These are phyloP conservation scores for Sinelater perroti DNA, from an alignment of 2,888 invertebrate species.

Conservation along the genomic window DNA sequence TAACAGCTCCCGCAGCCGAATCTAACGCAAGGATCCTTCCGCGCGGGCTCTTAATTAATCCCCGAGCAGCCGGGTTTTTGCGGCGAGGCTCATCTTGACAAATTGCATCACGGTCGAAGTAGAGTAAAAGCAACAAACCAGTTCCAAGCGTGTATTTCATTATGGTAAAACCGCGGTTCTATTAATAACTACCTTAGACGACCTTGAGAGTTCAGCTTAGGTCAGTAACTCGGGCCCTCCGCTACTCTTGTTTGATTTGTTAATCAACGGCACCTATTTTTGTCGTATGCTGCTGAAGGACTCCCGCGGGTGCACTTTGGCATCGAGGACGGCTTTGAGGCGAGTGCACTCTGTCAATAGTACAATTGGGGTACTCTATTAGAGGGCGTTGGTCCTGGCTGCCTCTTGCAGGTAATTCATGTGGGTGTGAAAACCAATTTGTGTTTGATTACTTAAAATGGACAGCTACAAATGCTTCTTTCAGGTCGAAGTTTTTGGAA, in stretches of 20 bases:
- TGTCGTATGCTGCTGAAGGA: constrained; percentile 12
- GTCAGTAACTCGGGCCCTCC: constrained; percentile 39
- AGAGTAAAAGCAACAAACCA: constrained; percentile 35
- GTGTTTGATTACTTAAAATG: too few species aligned
- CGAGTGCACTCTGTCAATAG: neutral
- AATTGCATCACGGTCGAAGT: constrained; percentile 34
- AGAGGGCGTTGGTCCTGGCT: too few species aligned
- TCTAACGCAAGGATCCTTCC: constrained; percentile 2
- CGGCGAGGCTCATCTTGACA: constrained; percentile 35
- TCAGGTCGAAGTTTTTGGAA: too few species aligned
- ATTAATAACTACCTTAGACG: constrained; percentile 43
- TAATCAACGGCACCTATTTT: constrained; percentile 26
- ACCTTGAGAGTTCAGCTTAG: constrained; percentile 44
- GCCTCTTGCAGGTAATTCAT: too few species aligned
- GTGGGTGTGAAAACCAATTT: too few species aligned
- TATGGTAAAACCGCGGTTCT: constrained; percentile 37
- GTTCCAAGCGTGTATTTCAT: constrained; percentile 36
- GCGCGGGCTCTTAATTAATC: constrained; percentile 13
- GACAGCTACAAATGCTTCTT: too few species aligned
- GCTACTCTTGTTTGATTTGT: constrained; percentile 31
- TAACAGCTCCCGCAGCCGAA: neutral
- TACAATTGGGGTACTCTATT: neutral
- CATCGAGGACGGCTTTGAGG: neutral
- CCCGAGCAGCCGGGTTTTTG: constrained; percentile 9
- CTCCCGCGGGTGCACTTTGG: constrained; percentile 16